Evolutionary conservation across 2,888 invertebrate genomes (phyloP).

Genomic region (Drosophila prolongata): DNA sequence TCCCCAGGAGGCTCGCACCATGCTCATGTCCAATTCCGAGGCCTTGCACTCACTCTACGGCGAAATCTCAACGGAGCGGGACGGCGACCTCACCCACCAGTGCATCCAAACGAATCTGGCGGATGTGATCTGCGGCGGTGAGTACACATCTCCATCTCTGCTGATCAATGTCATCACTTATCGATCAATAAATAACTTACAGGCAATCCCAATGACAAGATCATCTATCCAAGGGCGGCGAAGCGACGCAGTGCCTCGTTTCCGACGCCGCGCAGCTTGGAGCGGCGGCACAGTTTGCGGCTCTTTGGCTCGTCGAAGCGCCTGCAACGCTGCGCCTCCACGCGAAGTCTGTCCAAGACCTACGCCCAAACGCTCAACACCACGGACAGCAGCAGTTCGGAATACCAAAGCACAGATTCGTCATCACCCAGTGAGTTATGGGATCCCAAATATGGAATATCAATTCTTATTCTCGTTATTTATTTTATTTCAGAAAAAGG

Average conservation of each 20-base stretch:
- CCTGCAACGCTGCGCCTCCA: conserved; percentile 88
- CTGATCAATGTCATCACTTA: not conserved
- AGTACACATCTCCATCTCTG: conserved; percentile 57
- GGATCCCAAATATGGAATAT: too few species aligned
- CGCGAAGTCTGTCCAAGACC: conserved; percentile 85
- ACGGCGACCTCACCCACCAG: conserved; percentile 94
- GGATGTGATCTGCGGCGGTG: conserved; percentile 95
- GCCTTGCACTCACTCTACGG: conserved; percentile 94
- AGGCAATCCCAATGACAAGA: conserved; percentile 95
- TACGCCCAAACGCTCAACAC: conserved; percentile 85
- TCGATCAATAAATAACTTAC: conserved; percentile 39
- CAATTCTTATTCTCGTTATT: not conserved
- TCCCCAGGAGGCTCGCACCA: conserved; percentile 86
- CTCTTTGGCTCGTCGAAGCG: conserved; percentile 92
- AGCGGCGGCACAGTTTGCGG: conserved; percentile 90
- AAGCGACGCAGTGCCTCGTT: conserved; percentile 90
- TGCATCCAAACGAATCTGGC: conserved; percentile 96
- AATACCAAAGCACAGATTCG: conserved; percentile 91
- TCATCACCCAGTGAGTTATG: conserved; percentile 88
- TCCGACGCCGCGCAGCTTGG: conserved; percentile 90
- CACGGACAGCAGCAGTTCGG: conserved; percentile 90
- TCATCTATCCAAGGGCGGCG: conserved; percentile 90
- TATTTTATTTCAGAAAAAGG: conserved; percentile 90
- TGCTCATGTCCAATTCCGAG: conserved; percentile 94
- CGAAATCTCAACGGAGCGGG: conserved; percentile 93